phyloP scores from a whole-genome alignment of 2,888 invertebrate species.

The Tanypteryx hageni region DNA sequence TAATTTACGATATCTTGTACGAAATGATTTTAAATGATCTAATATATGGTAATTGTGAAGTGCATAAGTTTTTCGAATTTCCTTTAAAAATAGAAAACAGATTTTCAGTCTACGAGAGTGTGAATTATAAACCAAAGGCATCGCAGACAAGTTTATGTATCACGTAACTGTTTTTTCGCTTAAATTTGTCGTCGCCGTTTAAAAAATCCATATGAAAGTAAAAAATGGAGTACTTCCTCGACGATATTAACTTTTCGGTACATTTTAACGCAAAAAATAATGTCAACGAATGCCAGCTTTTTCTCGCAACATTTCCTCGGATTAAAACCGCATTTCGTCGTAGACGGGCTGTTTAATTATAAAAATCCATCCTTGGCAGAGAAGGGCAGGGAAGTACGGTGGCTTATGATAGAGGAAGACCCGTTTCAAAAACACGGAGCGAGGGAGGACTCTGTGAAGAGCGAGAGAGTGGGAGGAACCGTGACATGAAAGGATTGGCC shows the following conservation, averaged over 20 bases:
- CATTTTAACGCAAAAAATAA: background rate
- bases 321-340: background rate
- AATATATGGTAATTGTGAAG: too few species aligned
- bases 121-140: background rate
- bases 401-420: constrained; percentile 1
- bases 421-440: background rate
- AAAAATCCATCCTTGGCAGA: background rate
- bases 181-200: background rate
- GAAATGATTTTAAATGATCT: too few species aligned
- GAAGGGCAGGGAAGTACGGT: background rate
- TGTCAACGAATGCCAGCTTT: background rate
- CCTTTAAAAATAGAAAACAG: background rate
- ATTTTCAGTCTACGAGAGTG: background rate
- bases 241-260: background rate
- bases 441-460: background rate
- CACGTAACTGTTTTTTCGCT: background rate
- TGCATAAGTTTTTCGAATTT: background rate
- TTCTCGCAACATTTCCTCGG: background rate
- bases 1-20: too few species aligned
- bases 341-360: background rate
- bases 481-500: constrained; percentile 50
- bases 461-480: background rate
- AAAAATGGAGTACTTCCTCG: background rate
- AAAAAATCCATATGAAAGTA: background rate
- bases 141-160: background rate